Percentiles rank a stretch among this genome's conserved stretches.
phyloP scores from a whole-genome alignment of 1,140 invertebrate genomes.

The Coboldia fuscipes region DNA sequence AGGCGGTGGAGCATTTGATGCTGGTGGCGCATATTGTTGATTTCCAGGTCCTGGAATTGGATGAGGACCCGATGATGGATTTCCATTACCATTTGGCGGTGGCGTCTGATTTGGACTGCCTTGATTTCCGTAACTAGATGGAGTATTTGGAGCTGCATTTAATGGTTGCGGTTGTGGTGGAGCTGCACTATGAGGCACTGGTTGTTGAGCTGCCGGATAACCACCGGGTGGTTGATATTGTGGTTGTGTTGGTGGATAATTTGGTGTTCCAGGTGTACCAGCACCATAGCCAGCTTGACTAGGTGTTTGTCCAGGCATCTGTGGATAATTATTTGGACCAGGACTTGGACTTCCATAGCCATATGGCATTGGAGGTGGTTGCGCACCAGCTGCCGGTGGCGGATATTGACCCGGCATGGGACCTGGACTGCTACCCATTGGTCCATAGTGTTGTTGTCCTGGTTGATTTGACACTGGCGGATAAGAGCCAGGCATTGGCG shows the following conservation, averaged over 20 bases:
- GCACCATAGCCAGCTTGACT: constrained; percentile 8
- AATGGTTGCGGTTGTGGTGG: constrained; percentile 13
- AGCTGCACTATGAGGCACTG: constrained; percentile 9
- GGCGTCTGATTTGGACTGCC: constrained; percentile 8
- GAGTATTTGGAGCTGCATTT: constrained; percentile 13
- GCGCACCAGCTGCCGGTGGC: constrained; percentile 4
- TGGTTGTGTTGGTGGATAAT: not conserved
- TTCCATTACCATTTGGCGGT: constrained; percentile 6
- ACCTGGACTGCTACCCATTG: not conserved
- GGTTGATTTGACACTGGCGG: constrained; percentile 9
- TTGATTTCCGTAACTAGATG: constrained; percentile 10
- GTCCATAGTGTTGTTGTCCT: not conserved
- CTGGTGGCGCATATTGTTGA: not conserved
- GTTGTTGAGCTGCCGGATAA: constrained; percentile 9
- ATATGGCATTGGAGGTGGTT: constrained; percentile 1
- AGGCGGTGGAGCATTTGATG: not conserved
- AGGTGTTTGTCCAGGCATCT: constrained; percentile 8
- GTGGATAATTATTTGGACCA: not conserved
- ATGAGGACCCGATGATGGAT: constrained; percentile 10
- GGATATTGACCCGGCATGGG: not conserved
- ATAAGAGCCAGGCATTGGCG: constrained; percentile 13
- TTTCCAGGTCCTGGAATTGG: not conserved
- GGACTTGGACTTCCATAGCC: not conserved
- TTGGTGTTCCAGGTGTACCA: constrained; percentile 4
- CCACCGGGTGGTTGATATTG: constrained; percentile 6